These are phyloP conservation scores for Genyomyrus donnyi DNA, from an alignment of 2,113 vertebrate genomes.

Conservation along the genomic window DNA sequence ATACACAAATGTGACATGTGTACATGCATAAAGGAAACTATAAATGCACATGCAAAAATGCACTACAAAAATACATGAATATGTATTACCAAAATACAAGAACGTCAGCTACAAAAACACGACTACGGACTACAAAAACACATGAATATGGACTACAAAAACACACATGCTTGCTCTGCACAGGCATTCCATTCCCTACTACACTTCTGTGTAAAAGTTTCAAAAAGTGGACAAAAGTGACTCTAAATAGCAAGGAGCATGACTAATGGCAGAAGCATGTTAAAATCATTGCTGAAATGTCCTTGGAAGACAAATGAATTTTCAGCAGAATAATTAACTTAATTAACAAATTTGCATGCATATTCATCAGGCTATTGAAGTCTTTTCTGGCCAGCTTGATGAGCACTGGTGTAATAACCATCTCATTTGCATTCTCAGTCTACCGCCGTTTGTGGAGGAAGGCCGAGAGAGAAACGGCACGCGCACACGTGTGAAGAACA, in stretches of 20 bases:
- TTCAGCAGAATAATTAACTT: constrained; percentile 98
- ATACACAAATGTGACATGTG: background rate
- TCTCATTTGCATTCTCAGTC: constrained; percentile 94
- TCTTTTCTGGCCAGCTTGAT: constrained; percentile 93
- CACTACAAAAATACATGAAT: background rate
- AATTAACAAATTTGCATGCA: constrained; percentile 98
- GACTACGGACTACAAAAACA: background rate
- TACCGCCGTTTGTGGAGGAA: constrained; percentile 71
- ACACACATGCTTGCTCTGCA: background rate
- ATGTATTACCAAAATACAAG: background rate
- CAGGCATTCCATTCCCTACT: background rate
- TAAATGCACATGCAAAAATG: background rate
- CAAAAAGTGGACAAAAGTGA: constrained; percentile 78
- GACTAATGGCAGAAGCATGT: constrained; percentile 88
- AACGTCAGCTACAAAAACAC: background rate
- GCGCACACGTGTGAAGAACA: background rate
- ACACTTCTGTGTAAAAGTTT: constrained; percentile 52
- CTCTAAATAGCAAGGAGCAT: constrained; percentile 83
- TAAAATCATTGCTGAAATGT: constrained; percentile 90
- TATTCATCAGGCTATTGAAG: constrained; percentile 96
- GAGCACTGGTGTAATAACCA: constrained; percentile 92
- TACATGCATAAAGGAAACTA: background rate
- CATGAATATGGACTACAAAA: background rate
- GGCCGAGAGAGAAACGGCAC: background rate
- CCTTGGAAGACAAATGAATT: constrained; percentile 95